phyloP scores from a whole-genome alignment of 2,797 vertebrate genomes.

The Sebastiscus albofasciatus region DNA sequence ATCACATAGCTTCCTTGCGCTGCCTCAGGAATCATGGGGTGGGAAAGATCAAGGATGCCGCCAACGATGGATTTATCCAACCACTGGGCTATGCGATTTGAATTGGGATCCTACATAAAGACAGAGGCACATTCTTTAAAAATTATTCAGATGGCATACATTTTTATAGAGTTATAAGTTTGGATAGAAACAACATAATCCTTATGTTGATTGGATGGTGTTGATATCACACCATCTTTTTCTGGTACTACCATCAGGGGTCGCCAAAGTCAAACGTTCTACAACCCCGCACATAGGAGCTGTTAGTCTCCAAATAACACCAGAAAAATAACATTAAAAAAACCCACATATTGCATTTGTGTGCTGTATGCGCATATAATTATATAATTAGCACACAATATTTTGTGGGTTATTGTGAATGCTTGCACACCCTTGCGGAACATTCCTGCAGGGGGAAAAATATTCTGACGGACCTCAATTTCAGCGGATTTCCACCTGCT shows the following conservation, averaged over 20 bases:
- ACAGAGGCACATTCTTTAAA: background rate
- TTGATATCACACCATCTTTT: background rate
- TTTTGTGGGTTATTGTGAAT: too few relatives aligned
- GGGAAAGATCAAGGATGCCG: conserved; percentile 85
- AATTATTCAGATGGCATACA: background rate
- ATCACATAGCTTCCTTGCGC: conserved; percentile 80
- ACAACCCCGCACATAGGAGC: background rate
- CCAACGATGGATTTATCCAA: conserved; percentile 66
- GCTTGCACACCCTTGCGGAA: too few relatives aligned
- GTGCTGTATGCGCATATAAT: background rate
- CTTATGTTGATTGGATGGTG: background rate
- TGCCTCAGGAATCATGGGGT: conserved; percentile 80
- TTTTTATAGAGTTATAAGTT: background rate
- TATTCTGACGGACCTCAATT: too few relatives aligned
- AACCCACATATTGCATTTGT: background rate
- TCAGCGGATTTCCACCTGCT: too few relatives aligned
- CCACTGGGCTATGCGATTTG: conserved; percentile 88
- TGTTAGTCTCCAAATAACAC: too few relatives aligned
- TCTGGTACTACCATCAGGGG: background rate
- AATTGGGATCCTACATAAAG: conserved; percentile 83
- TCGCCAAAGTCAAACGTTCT: background rate
- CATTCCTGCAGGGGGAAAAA: too few relatives aligned
- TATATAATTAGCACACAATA: background rate
- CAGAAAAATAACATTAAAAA: too few relatives aligned
- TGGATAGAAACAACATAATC: background rate